Evolutionary conservation across 2,888 invertebrate genomes (phyloP).

Genomic region (Heliconius hortense): DNA sequence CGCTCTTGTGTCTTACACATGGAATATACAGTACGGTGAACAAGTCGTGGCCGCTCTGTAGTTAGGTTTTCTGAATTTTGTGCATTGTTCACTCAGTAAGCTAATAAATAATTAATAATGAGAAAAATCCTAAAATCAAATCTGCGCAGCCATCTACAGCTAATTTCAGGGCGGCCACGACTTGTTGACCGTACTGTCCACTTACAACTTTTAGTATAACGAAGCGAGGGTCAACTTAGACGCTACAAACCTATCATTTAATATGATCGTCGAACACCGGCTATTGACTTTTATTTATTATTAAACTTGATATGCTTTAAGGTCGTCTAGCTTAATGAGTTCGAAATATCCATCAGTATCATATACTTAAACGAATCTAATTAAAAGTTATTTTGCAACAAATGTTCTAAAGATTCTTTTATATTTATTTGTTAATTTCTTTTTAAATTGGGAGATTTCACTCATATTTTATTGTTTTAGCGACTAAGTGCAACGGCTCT

Average conservation of each 20-base stretch:
- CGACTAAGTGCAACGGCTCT: background rate
- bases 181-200: too few relatives aligned
- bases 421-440: background rate
- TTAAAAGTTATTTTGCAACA: background rate
- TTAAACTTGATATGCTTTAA: constrained; percentile 23
- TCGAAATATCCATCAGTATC: background rate
- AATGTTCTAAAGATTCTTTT: too few relatives aligned
- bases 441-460: background rate
- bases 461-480: background rate
- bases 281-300: constrained; percentile 18
- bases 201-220: constrained; percentile 25
- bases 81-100: too few relatives aligned
- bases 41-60: too few relatives aligned
- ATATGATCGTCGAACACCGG: constrained; percentile 18
- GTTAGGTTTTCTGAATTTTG: too few relatives aligned
- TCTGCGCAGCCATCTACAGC: too few relatives aligned
- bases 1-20: constrained; percentile 42
- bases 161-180: too few relatives aligned
- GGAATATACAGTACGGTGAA: constrained; percentile 32
- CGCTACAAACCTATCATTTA: constrained; percentile 27
- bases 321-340: constrained; percentile 19
- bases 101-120: too few relatives aligned
- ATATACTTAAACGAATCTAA: background rate
- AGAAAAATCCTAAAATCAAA: too few relatives aligned
- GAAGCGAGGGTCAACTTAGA: constrained; percentile 24